Conservation (phyloP, 2,797 vertebrate genomes). For the Coilia nasus region DNA sequence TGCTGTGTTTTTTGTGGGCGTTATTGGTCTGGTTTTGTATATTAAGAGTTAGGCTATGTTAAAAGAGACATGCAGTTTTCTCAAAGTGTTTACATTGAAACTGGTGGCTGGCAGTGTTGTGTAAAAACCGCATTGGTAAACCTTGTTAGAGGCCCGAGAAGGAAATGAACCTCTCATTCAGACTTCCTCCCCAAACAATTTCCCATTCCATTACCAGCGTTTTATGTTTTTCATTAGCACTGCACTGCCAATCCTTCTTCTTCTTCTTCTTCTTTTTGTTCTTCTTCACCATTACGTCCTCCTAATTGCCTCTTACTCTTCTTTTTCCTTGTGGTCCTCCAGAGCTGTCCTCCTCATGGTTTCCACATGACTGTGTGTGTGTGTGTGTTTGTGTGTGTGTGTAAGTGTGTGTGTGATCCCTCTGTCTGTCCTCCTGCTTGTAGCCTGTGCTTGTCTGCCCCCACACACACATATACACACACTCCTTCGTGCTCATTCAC, state of each 20-base stretch:
- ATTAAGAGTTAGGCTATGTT: background rate
- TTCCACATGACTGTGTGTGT: background rate
- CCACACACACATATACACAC: background rate
- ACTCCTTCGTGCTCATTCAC: slow-evolving; percentile 72
- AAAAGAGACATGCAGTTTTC: background rate
- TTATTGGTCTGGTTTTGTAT: background rate
- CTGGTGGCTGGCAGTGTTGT: background rate
- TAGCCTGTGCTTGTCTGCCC: background rate
- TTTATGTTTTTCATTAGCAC: slow-evolving; percentile 33
- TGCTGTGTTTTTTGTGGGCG: too few species aligned
- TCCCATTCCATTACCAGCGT: background rate
- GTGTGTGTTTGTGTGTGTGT: background rate
- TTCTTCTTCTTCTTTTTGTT: slow-evolving; percentile 35
- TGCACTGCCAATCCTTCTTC: slow-evolving; percentile 57
- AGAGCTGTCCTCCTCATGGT: background rate
- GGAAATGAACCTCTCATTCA: background rate
- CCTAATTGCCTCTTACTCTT: slow-evolving; percentile 45
- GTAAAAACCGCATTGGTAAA: background rate
- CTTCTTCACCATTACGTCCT: slow-evolving; percentile 34
- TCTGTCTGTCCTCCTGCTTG: background rate
- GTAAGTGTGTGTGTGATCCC: too few species aligned
- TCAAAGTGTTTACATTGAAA: background rate
- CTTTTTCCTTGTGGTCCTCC: background rate
- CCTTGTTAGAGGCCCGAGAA: background rate
- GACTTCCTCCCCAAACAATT: background rate